Evolutionary conservation across 2,113 vertebrate genomes (phyloP), one percentile per base, ranked within the genome.

Genomic region (Antigone vipio): DNA sequence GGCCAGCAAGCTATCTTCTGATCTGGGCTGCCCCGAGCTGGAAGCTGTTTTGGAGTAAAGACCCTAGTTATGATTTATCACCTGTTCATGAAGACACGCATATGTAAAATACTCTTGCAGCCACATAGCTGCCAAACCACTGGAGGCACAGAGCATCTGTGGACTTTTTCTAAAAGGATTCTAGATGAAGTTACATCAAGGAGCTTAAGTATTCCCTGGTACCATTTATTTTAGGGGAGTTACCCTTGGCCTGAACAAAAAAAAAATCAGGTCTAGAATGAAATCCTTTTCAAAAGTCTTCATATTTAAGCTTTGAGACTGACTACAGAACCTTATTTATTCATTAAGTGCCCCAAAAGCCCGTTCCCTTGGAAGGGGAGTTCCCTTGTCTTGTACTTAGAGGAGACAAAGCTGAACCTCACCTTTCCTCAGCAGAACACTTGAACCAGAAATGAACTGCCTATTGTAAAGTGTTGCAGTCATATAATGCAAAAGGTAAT

Each of bases 391-490:
- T 40, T 35, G 9, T 11, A 16, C 30, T n/a, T n/a, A 15, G 23
- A 14, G 22, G 40, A 64, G 34, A 19, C 35, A 60, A 86, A 91
- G 26, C 23, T 55, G 40, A 84, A 60, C 5, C 34, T 74, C 49
- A 50, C 6, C 20, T 55, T 52, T 47, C 9, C 49, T 53, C 44
- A 30, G 60, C 18, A 59, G 50, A 72, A 63, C 6, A 9, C 14
- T 22, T 11, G 58, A 78, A 0, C 4, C n/a, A 81, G 52, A 42
- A 74, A 26, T 6, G 8, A 77, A 3, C 7, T 58, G 26, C 8
- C 23, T 34, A 0, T 5, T n/a, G 12, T 4, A 3, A 76, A 40
- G 22, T 14, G 8, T 5, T n/a, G 19, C 44, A 62, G 17, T 12
- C 20, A 2, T 9, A 23, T 10, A n/a, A 29, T 2, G 9, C 35